phyloP scores from a whole-genome alignment of 1,140 invertebrate species.

The Drosophila mayri region DNA sequence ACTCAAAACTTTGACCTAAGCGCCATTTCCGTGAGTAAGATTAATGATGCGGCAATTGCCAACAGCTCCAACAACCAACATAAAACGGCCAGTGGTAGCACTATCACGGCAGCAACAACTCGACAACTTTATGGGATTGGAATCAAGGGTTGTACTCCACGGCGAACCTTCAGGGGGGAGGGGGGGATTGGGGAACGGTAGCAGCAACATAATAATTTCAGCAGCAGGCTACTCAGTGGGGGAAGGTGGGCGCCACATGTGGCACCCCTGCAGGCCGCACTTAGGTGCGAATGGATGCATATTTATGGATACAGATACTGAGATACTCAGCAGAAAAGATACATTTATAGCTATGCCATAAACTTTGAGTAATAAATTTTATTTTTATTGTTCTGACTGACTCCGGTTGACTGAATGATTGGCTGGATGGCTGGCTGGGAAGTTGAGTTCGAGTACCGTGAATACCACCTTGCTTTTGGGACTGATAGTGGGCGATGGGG shows the following conservation, averaged over 20 bases:
- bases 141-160: slow-evolving; percentile 68
- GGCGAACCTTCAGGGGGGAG: background rate
- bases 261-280: slow-evolving; percentile 29
- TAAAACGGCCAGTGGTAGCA: slow-evolving; percentile 59
- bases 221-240: slow-evolving; percentile 47
- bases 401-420: slow-evolving; percentile 58
- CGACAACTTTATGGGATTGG: slow-evolving; percentile 81
- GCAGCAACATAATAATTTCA: slow-evolving; percentile 78
- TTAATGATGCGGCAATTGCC: slow-evolving; percentile 82
- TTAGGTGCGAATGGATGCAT: slow-evolving; percentile 79
- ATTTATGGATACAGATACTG: slow-evolving; percentile 70
- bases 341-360: slow-evolving; percentile 81
- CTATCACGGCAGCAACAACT: slow-evolving; percentile 71
- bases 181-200: background rate
- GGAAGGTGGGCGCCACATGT: slow-evolving; percentile 59
- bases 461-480: slow-evolving; percentile 33
- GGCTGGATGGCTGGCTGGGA: slow-evolving; percentile 16
- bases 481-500: slow-evolving; percentile 15
- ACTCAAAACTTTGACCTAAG: slow-evolving; percentile 83
- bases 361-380: slow-evolving; percentile 80
- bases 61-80: slow-evolving; percentile 53
- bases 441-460: slow-evolving; percentile 9
- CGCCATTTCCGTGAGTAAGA: slow-evolving; percentile 81
- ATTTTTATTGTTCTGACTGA: slow-evolving; percentile 77
- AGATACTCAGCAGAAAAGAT: slow-evolving; percentile 66